Evolutionary conservation across 2,113 vertebrate species (phyloP).

Genomic region (Mionectes macconnelli): DNA sequence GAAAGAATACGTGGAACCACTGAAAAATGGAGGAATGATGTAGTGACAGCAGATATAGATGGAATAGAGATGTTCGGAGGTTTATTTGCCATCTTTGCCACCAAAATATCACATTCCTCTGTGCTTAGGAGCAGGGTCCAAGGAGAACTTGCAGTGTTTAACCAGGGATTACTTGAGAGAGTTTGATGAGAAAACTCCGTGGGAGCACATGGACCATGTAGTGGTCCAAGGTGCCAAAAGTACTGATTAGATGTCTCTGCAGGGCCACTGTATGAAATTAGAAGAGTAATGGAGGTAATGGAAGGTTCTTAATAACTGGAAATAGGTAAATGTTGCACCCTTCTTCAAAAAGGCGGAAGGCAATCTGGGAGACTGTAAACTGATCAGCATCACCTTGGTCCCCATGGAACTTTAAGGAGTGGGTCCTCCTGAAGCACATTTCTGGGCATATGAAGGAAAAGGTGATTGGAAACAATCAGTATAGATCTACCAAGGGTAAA

Average conservation of each 20-base stretch:
- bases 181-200: not conserved
- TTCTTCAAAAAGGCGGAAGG: not conserved
- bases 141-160: not conserved
- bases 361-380: not conserved
- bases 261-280: not conserved
- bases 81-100: not conserved
- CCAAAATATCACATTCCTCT: not conserved
- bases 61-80: not conserved
- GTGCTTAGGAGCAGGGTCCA: not conserved
- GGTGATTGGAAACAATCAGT: not conserved
- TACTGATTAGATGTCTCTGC: not conserved
- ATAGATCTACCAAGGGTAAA: not conserved
- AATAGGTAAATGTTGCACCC: not conserved
- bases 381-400: not conserved
- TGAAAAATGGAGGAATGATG: not conserved
- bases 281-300: not conserved
- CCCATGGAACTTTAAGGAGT: not conserved
- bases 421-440: not conserved
- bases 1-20: not conserved
- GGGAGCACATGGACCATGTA: not conserved
- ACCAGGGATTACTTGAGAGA: not conserved
- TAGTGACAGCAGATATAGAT: not conserved
- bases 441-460: not conserved
- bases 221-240: not conserved
- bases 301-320: not conserved